Evolutionary conservation across 2,797 vertebrate genomes (phyloP).

Genomic region (Macrochelys suwanniensis): DNA sequence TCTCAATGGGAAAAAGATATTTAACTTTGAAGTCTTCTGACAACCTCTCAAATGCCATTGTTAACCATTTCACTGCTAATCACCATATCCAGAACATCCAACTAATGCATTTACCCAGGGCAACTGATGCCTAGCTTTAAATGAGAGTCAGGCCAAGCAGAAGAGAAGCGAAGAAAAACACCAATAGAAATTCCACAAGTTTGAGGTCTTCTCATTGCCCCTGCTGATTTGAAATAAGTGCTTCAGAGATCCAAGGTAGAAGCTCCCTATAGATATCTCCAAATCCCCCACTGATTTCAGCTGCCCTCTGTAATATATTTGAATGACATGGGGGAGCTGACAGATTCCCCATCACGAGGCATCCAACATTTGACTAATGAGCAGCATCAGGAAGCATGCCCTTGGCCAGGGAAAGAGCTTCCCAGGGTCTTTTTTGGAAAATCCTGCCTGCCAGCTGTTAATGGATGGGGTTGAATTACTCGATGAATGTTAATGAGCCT

Average conservation of each 20-base stretch:
- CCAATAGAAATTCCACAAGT: background rate
- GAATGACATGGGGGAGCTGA: background rate
- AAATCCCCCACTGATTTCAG: background rate
- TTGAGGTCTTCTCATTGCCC: conserved; percentile 33
- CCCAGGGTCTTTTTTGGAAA: conserved; percentile 60
- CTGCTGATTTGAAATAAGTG: conserved; percentile 32
- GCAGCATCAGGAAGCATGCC: background rate
- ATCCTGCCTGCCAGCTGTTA: conserved; percentile 66
- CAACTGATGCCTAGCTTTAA: conserved; percentile 52
- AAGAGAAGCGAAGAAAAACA: background rate
- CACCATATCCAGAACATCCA: background rate
- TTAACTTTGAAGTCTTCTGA: conserved; percentile 67
- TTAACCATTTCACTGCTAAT: conserved; percentile 64
- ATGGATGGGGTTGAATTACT: conserved; percentile 63
- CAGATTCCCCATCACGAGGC: conserved; percentile 21
- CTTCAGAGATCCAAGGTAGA: background rate
- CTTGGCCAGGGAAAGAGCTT: conserved; percentile 34
- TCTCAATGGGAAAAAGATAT: background rate
- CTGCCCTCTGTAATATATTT: conserved; percentile 22
- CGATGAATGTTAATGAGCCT: conserved; percentile 72
- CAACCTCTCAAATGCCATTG: conserved; percentile 41
- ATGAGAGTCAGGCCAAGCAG: background rate
- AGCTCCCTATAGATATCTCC: conserved; percentile 18
- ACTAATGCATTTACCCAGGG: conserved; percentile 27
- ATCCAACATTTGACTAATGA: background rate